Evolutionary conservation across 2,113 vertebrate genomes (phyloP).

Genomic region (Falcunculus frontatus): DNA sequence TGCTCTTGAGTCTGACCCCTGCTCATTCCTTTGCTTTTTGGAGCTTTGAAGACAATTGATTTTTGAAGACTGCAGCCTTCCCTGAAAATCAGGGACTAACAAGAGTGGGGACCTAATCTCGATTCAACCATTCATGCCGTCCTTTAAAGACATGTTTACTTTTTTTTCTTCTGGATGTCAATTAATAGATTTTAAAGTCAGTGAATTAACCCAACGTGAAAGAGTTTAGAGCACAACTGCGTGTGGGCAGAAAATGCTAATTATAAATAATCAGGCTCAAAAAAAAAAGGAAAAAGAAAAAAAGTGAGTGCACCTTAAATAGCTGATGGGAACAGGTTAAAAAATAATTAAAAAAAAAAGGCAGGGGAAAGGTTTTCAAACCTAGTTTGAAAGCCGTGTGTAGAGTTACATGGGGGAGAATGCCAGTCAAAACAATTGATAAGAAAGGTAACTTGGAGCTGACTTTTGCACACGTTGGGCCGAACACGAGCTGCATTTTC

Average conservation of each 20-base stretch:
- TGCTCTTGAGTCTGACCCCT: constrained; percentile 71
- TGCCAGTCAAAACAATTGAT: not conserved
- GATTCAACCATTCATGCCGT: constrained; percentile 48
- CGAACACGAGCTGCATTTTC: not conserved
- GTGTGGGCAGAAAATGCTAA: constrained; percentile 22
- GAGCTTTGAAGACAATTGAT: constrained; percentile 68
- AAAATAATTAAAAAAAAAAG: not conserved
- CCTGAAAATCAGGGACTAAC: constrained; percentile 55
- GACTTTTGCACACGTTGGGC: not conserved
- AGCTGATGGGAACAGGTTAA: not conserved
- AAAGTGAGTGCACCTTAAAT: not conserved
- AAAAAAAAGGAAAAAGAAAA: not conserved
- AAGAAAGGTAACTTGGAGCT: not conserved
- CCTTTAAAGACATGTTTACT: constrained; percentile 54
- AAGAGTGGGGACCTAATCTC: constrained; percentile 50
- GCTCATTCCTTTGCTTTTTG: constrained; percentile 66
- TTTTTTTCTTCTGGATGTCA: constrained; percentile 40
- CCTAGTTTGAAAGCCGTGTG: not conserved
- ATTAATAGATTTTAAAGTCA: constrained; percentile 63
- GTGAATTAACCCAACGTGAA: constrained; percentile 41
- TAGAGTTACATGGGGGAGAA: not conserved
- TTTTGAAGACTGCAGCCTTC: constrained; percentile 60
- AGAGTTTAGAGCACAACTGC: constrained; percentile 41
- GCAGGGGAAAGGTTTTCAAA: not conserved
- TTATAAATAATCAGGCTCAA: constrained; percentile 50